A percentile compares a stretch with the other conserved stretches of the same genome.
phyloP scores from a whole-genome alignment of 2,113 vertebrate genomes.

The Equus przewalskii region DNA sequence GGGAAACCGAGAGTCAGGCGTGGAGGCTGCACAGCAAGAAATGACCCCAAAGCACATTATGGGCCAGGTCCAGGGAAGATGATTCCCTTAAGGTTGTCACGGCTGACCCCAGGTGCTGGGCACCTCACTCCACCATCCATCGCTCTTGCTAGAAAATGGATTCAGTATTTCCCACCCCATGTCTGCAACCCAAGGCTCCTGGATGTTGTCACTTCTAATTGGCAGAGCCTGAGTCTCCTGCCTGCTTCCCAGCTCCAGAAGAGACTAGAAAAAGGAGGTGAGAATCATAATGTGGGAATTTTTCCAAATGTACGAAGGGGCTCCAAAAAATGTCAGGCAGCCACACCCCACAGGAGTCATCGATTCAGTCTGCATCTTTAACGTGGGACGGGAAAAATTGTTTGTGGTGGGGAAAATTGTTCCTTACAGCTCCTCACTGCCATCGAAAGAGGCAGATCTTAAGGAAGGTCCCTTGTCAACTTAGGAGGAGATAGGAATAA shows the following conservation, averaged over 20 bases:
- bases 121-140: background rate
- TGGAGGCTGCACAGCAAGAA: background rate
- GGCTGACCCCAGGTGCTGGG: background rate
- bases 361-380: background rate
- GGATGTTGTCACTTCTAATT: background rate
- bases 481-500: too few relatives aligned
- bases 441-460: background rate
- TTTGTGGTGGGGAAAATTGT: background rate
- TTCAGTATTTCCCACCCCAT: background rate
- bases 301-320: background rate
- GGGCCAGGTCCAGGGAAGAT: background rate
- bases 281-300: background rate
- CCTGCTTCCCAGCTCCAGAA: background rate
- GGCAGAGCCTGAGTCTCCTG: rapidly evolving
- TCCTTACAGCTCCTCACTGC: background rate
- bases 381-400: background rate
- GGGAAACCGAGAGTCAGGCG: background rate
- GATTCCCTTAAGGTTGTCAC: background rate
- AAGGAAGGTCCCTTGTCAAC: background rate
- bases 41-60: too few relatives aligned
- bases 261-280: background rate
- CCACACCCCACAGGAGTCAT: background rate
- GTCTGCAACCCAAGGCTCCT: background rate
- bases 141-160: background rate
- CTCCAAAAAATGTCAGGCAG: background rate